Percentiles rank a stretch among this genome's conserved stretches.
These are phyloP conservation scores for Thaumetopoea pityocampa DNA, from an alignment of 1,140 invertebrate genomes.

Conservation along the genomic window DNA sequence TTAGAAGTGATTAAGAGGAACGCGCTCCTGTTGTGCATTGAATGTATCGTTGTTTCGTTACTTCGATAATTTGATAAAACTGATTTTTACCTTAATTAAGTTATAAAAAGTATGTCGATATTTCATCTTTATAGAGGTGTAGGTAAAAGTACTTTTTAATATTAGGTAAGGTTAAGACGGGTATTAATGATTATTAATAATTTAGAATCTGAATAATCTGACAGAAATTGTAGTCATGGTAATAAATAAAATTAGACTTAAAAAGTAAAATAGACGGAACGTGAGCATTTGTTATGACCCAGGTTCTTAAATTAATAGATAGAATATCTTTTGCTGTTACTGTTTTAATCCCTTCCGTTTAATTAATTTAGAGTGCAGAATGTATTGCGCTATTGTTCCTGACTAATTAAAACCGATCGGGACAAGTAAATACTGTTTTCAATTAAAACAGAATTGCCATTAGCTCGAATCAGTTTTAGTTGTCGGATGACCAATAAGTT, in stretches of 20 bases:
- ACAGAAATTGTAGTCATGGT: too few species aligned
- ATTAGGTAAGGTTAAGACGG: not conserved
- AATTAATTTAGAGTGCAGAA: too few species aligned
- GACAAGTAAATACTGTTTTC: conserved; percentile 16
- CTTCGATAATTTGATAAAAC: conserved; percentile 42
- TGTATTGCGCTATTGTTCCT: too few species aligned
- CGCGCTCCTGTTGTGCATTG: conserved; percentile 55
- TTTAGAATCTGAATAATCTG: too few species aligned
- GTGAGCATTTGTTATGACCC: too few species aligned
- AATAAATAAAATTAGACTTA: too few species aligned
- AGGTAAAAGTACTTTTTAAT: too few species aligned
- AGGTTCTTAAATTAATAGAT: too few species aligned
- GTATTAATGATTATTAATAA: not conserved
- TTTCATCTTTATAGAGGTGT: not conserved
- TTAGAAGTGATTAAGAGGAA: conserved; percentile 73
- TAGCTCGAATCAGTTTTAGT: conserved; percentile 19
- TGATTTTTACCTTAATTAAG: conserved; percentile 29
- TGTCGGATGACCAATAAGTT: conserved; percentile 37
- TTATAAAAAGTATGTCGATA: conserved; percentile 5
- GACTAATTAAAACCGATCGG: too few species aligned
- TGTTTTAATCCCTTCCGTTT: too few species aligned
- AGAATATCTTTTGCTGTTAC: too few species aligned
- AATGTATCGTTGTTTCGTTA: conserved; percentile 49
- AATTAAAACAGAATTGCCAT: conserved; percentile 21
- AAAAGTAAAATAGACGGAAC: too few species aligned